A percentile compares a stretch with the other conserved stretches of the same genome.
Conservation (phyloP, 2,888 invertebrate species). For the Augiades crinisus region DNA sequence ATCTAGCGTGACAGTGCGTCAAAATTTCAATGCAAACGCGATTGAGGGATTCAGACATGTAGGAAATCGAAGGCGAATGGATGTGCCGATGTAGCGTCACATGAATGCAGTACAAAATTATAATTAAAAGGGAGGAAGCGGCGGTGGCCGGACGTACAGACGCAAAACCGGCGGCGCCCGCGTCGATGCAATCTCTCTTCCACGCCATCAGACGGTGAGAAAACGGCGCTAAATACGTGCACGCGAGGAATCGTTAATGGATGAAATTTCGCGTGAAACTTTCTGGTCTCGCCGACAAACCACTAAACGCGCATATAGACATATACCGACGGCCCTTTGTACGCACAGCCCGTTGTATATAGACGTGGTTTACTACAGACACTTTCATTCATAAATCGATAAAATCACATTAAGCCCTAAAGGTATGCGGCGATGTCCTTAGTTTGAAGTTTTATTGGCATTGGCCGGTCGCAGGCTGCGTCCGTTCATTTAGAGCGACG, state of each 20-base stretch:
- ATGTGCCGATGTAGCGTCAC: constrained; percentile 31
- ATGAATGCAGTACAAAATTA: constrained; percentile 60
- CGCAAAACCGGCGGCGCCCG: constrained; percentile 61
- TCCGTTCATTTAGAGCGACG: constrained; percentile 77
- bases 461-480: constrained; percentile 65
- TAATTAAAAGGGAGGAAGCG: constrained; percentile 75
- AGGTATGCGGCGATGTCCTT: constrained; percentile 52
- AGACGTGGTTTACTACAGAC: constrained; percentile 18
- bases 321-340: background rate
- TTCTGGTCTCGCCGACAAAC: constrained; percentile 15
- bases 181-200: constrained; percentile 63
- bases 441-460: constrained; percentile 66
- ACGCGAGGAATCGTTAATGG: constrained; percentile 58
- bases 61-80: constrained; percentile 21
- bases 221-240: constrained; percentile 57
- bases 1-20: background rate
- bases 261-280: constrained; percentile 48
- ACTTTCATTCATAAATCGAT: constrained; percentile 52
- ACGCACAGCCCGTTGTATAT: background rate
- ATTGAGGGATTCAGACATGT: constrained; percentile 23
- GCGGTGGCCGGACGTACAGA: constrained; percentile 60
- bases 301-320: background rate
- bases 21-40: constrained; percentile 28
- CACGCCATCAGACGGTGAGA: constrained; percentile 55
- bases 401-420: constrained; percentile 53